Evolutionary conservation across 2,797 vertebrate genomes (phyloP), one percentile per base, ranked within the genome.

Genomic region (Oceanodroma leucorhoa): DNA sequence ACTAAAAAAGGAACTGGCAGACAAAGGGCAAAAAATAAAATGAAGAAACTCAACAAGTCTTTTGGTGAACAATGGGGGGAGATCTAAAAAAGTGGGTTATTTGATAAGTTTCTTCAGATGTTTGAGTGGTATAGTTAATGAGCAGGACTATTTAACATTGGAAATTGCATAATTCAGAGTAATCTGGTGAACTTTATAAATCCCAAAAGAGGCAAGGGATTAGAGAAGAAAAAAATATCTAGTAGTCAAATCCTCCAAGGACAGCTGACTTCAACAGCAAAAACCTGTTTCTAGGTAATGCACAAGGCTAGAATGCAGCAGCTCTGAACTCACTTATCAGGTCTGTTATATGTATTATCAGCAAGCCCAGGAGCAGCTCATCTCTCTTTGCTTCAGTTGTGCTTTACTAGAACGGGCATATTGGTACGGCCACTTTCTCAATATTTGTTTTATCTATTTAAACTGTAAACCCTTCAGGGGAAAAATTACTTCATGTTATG

Each of bases 401-500:
- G 43, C 29, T 82, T 87, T 27, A 15, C 66, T 82, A 60, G 88
- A 94, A 72, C 0, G 3, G 16, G 9, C 29, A 58, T 69, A 72
- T 20, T 62, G 38, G 22, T 40, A 84, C 0, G 9, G 24, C 30
- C 62, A 77, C 81, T 76, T 93, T 55, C 54, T 92, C 73, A 70
- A 6, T 67, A 62, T 90, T 94, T 89, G 29, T 65, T 90, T 94
- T 79, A 85, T 90, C 62, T 93, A 5, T 80, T 84, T 71, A 80
- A 60, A 79, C 22, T 58, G 27, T 64, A 95, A 95, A 91, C 29
- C 34, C 64, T 80, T 79, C 67, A 71, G 55, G 48, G 67, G 34
- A 87, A 91, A 84, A 87, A 89, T 34, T 65, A 73, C 67, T 94
- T 70, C 20, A 18, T 75, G 40, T 40, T n/a, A 3, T 67, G 57